Percentiles rank a stretch among this genome's conserved stretches.
phyloP scores from a whole-genome alignment of 2,888 invertebrate genomes.

The Seira ritae region DNA sequence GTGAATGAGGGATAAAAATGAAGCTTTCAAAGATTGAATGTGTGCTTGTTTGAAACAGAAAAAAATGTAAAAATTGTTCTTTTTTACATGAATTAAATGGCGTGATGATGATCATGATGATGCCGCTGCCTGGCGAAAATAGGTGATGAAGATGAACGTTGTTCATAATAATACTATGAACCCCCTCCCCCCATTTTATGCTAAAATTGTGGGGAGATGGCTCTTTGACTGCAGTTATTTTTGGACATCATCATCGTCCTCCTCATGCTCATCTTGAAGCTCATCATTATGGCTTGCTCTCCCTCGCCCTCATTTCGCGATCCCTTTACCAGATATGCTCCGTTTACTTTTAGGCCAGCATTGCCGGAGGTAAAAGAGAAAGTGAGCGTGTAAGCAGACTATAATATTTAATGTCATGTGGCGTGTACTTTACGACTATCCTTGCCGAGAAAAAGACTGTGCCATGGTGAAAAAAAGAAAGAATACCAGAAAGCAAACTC shows the following conservation, averaged over 20 bases:
- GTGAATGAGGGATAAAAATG: too few species aligned
- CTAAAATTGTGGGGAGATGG: neutral
- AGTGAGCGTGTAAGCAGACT: slow-evolving; percentile 59
- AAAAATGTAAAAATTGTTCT: neutral
- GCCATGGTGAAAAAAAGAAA: slow-evolving; percentile 21
- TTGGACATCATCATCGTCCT: neutral
- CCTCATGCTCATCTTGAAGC: neutral
- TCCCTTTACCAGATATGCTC: neutral
- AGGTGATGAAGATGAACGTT: too few species aligned
- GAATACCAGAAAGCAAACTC: neutral
- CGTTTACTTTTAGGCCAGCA: neutral
- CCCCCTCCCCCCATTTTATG: neutral
- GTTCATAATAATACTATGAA: too few species aligned
- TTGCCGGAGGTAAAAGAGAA: slow-evolving; percentile 7
- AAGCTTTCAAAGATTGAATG: too few species aligned
- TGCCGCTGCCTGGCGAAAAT: too few species aligned
- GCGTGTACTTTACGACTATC: slow-evolving; percentile 62
- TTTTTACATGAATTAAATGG: neutral
- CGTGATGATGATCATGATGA: neutral
- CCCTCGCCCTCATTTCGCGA: neutral
- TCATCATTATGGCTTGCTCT: neutral
- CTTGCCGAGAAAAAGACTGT: neutral
- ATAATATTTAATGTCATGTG: slow-evolving; percentile 67
- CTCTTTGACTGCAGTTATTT: neutral
- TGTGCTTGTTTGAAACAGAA: too few species aligned